A percentile compares a stretch with the other conserved stretches of the same genome.
phyloP scores from a whole-genome alignment of 2,888 invertebrate species.

The Galeopsomyia nigrocyanea region DNA sequence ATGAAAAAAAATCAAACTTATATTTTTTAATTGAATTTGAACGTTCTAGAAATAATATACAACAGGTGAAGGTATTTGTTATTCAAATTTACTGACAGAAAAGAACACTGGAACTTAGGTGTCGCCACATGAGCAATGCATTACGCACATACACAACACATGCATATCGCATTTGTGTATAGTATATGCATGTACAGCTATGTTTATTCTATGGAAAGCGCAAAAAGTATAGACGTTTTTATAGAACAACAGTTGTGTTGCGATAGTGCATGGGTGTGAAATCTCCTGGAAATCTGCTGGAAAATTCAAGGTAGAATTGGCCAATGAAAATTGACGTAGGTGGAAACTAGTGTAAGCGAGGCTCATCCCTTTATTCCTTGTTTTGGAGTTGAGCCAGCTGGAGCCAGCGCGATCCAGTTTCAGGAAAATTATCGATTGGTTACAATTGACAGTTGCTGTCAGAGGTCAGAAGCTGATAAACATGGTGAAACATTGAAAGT shows the following conservation, averaged over 20 bases:
- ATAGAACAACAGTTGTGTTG: background rate
- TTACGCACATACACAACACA: too few species aligned
- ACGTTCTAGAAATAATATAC: too few species aligned
- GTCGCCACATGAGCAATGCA: too few species aligned
- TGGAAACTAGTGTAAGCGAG: constrained; percentile 17
- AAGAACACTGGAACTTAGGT: too few species aligned
- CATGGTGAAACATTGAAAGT: constrained; percentile 41
- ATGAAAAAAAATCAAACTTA: too few species aligned
- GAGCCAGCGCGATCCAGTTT: constrained; percentile 9
- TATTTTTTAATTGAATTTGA: too few species aligned
- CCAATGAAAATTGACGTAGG: background rate
- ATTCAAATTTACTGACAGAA: too few species aligned
- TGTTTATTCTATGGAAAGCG: background rate
- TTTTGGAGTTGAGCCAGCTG: too few species aligned
- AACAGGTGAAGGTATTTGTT: too few species aligned
- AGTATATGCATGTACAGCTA: background rate
- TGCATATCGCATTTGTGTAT: too few species aligned
- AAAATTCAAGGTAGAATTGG: constrained; percentile 3
- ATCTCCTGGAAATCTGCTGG: constrained; percentile 2
- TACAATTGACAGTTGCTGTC: constrained; percentile 30
- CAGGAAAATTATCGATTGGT: constrained; percentile 14
- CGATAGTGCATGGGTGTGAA: constrained; percentile 8
- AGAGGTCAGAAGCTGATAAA: background rate
- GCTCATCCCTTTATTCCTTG: background rate
- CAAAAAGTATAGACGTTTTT: background rate